These are phyloP conservation scores for Xanthostigma xanthostigma DNA, from an alignment of 2,888 invertebrate genomes.

Conservation along the genomic window DNA sequence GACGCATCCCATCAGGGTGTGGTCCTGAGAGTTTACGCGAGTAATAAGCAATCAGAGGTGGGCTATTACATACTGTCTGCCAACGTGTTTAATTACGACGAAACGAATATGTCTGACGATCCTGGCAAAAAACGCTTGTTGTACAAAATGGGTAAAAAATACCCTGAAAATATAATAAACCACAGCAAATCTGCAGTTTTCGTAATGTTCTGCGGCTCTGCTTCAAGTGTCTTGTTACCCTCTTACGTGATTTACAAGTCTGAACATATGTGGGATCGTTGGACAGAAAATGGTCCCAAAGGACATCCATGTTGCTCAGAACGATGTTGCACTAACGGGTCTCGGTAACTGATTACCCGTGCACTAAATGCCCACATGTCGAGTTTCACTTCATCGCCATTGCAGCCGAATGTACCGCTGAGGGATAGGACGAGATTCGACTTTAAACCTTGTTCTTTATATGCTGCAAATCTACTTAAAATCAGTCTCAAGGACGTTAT, in stretches of 20 bases:
- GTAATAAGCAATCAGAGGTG: too few species aligned
- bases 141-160: conserved; percentile 7
- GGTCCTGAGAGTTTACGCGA: too few species aligned
- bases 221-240: conserved; percentile 17
- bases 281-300: not conserved
- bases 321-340: too few species aligned
- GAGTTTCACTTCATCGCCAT: too few species aligned
- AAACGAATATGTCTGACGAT: conserved; percentile 20
- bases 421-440: too few species aligned
- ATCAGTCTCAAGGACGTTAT: too few species aligned
- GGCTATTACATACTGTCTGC: conserved; percentile 10
- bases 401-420: too few species aligned
- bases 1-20: too few species aligned
- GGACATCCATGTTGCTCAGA: not conserved
- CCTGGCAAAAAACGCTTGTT: conserved; percentile 12
- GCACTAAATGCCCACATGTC: too few species aligned
- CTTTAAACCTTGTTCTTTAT: too few species aligned
- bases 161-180: conserved; percentile 12
- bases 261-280: conserved; percentile 14
- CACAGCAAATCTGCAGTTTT: conserved; percentile 9
- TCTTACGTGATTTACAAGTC: conserved; percentile 19
- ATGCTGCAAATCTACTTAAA: too few species aligned
- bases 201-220: conserved; percentile 18
- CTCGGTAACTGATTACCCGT: too few species aligned
- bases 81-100: conserved; percentile 21